Base-by-base conservation (phyloP, 2,113 vertebrate genomes). In the Atherinomorus stipes region DNA sequence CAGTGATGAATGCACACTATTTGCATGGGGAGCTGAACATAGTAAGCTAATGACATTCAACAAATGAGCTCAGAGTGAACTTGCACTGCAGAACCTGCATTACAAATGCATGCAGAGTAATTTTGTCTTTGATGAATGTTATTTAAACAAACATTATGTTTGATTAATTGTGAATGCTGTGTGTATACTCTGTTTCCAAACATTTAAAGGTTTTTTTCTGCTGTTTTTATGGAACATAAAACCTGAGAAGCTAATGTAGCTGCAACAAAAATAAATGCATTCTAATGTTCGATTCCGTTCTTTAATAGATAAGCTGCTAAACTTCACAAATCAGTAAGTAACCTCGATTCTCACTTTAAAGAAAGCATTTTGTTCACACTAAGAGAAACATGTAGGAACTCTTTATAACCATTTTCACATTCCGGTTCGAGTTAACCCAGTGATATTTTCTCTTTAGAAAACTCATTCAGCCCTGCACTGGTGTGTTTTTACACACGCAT, bases 1-100 rank as follows among this genome's bases (percentile, higher is more conserved):
- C 51, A 16, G 3, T 88, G 86, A 90, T 90, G 78, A 88, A 89
- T 90, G 83, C 0, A 7, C 56, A 64, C 68, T 16, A 80, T 87
- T 85, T 89, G 34, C 77, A 74, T 15, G 58, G 76, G 70, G 78
- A 81, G 79, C 68, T 65, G 71, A 87, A 76, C 63, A 68, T 38
- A 58, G 63, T 28, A 56, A 67, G 63, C 21, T 67, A 83, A 88
- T 81, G 84, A 67, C 80, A 28, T 28, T 34, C 63, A 85, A 83
- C 84, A 83, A 88, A 90, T 81, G 72, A 84, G 71, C 69, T 75
- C 18, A 11, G 2, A 5, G 62, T 54, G 31, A 80, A 81, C 54
- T 61, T 42, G 25, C 47, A 38, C 23, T 1, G 22, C 28, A 56
- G 42, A 69, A 74, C 64, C 63, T 31, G 74, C 69, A 57, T 83